These are phyloP conservation scores for Nasua narica DNA, from an alignment of 2,797 vertebrate genomes.

Conservation along the genomic window DNA sequence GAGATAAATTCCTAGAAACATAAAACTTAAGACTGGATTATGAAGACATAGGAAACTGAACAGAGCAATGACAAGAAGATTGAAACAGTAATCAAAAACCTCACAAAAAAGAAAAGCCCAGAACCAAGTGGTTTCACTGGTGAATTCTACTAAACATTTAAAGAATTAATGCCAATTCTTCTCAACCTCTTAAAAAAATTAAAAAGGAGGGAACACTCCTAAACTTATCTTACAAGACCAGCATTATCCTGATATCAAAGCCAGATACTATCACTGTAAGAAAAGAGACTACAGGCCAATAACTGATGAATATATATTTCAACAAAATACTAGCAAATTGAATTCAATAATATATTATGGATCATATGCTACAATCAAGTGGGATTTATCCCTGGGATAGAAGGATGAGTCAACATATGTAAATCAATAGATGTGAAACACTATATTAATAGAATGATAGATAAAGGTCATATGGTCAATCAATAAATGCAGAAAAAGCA, in stretches of 20 bases:
- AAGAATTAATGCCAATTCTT: not conserved
- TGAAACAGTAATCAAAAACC: not conserved
- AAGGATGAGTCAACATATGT: not conserved
- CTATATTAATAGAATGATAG: not conserved
- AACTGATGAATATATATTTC: not conserved
- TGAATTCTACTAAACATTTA: not conserved
- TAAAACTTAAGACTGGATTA: not conserved
- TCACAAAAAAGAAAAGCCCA: not conserved
- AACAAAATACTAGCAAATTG: not conserved
- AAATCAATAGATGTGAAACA: not conserved
- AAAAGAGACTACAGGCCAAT: not conserved
- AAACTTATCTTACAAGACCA: not conserved
- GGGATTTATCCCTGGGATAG: not conserved
- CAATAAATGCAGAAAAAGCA: not conserved
- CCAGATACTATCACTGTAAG: not conserved
- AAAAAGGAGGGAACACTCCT: not conserved
- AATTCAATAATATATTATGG: not conserved
- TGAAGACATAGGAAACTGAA: not conserved
- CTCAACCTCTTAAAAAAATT: not conserved
- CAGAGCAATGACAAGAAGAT: not conserved
- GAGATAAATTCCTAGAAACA: not conserved
- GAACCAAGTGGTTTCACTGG: not conserved
- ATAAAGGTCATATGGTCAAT: not conserved
- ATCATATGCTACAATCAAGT: not conserved
- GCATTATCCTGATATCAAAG: not conserved